A percentile compares a stretch with the other conserved stretches of the same genome.
These are phyloP conservation scores for Conger conger DNA, from an alignment of 2,113 vertebrate species.

Conservation along the genomic window DNA sequence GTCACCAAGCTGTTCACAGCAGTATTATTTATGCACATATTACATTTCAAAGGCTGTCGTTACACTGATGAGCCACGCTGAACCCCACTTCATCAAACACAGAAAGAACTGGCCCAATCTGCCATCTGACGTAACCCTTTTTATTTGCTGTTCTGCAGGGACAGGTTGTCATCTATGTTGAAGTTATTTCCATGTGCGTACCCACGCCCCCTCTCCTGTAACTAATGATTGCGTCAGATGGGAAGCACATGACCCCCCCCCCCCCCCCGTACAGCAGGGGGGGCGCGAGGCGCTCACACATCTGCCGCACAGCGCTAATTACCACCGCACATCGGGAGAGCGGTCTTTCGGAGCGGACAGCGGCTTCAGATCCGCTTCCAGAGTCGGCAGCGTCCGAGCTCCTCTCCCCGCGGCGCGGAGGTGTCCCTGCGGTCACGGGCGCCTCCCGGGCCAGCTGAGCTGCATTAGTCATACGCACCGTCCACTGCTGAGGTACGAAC, in stretches of 20 bases:
- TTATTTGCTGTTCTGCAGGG: neutral
- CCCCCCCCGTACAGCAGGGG: neutral
- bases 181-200: neutral
- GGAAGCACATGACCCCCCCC: conserved; percentile 14
- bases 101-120: neutral
- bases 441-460: neutral
- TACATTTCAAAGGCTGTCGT: neutral
- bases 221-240: conserved; percentile 18
- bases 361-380: conserved; percentile 22
- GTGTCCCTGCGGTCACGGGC: neutral
- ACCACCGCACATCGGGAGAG: conserved; percentile 12
- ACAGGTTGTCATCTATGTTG: neutral
- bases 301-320: conserved; percentile 21
- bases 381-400: neutral
- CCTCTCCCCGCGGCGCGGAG: neutral
- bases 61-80: neutral
- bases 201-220: neutral
- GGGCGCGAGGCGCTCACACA: neutral
- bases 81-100: neutral
- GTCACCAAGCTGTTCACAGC: neutral
- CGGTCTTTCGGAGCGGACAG: neutral
- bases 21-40: neutral
- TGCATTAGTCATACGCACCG: neutral
- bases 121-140: neutral
- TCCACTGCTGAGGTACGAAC: neutral